Base-by-base conservation (phyloP, 2,797 vertebrate species). In the Botia kubotai region DNA sequence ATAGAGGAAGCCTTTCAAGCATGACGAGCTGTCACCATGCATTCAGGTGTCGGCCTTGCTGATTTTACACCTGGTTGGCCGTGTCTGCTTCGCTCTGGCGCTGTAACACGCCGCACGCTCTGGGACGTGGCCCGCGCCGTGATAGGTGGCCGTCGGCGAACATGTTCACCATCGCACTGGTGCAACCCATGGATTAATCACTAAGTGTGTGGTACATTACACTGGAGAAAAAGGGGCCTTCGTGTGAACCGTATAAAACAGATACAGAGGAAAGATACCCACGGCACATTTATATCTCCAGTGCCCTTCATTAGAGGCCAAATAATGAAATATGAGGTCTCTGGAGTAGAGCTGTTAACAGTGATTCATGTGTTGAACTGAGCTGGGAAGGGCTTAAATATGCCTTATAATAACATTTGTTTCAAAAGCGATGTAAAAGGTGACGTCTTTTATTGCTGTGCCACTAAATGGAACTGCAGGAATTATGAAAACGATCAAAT, bases 1-100 rank as follows among this genome's bases (percentile, higher is more conserved):
- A 57, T 55, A 70, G 81, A 77, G 29, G 72, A 85, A 79, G 76
- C 46, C 76, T 33, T 67, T 72, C 14, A 84, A 83, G 83, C 84
- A 83, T 86, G 83, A 89, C 84, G 77, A 84, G 70, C 83, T 88
- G 89, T 86, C 87, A 82, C 58, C 79, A 85, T 81, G 74, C 83
- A 84, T 87, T 82, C 75, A 63, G 79, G 81, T 68, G 33, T 66
- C 43, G 80, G 70, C 80, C 58, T 68, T 77, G 80, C 83, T 85
- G 86, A 87, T 88, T 86, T 88, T 86, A 85, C 82, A 85, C 82
- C 83, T 87, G 82, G 82, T 87, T 84, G 85, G 78, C 50, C 65
- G 58, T 77, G 77, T 87, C 86, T 82, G 82, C 69, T 81, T 63
- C 58, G 70, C 75, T 87, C 79, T 77, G 83, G 80, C 75, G 62